Evolutionary conservation across 2,888 invertebrate genomes (phyloP).

Genomic region (Ischnura elegans): DNA sequence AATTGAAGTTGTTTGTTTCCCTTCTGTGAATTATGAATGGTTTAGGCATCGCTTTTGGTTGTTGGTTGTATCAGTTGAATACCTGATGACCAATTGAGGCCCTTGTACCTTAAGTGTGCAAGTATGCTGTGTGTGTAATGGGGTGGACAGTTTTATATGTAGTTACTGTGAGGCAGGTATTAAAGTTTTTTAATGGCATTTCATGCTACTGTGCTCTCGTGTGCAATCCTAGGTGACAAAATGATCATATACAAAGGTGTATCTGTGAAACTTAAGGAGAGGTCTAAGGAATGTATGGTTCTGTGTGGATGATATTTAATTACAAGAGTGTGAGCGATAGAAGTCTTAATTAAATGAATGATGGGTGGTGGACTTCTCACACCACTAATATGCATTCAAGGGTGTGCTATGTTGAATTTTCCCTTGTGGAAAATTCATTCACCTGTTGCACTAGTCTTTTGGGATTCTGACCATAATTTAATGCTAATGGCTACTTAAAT

Average conservation of each 20-base stretch:
- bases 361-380: background rate
- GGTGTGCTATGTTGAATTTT: conserved; percentile 47
- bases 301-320: conserved; percentile 51
- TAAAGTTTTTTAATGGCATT: background rate
- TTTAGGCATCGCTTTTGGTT: background rate
- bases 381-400: conserved; percentile 21
- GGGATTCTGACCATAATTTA: conserved; percentile 58
- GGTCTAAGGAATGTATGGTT: conserved; percentile 31
- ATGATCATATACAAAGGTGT: background rate
- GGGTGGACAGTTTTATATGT: background rate
- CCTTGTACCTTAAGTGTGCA: background rate
- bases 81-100: background rate
- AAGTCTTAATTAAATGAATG: conserved; percentile 6
- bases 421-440: background rate
- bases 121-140: background rate
- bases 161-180: conserved; percentile 27
- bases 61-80: background rate
- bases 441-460: conserved; percentile 62
- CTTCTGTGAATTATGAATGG: background rate
- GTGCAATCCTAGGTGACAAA: background rate
- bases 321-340: conserved; percentile 25
- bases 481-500: conserved; percentile 56
- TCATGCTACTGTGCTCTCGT: conserved; percentile 39
- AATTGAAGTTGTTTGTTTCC: conserved; percentile 23
- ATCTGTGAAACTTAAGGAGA: background rate